Evolutionary conservation across 1,140 invertebrate genomes (phyloP), one percentile per base, ranked within the genome.

Genomic region (Ceratina calcarata): DNA sequence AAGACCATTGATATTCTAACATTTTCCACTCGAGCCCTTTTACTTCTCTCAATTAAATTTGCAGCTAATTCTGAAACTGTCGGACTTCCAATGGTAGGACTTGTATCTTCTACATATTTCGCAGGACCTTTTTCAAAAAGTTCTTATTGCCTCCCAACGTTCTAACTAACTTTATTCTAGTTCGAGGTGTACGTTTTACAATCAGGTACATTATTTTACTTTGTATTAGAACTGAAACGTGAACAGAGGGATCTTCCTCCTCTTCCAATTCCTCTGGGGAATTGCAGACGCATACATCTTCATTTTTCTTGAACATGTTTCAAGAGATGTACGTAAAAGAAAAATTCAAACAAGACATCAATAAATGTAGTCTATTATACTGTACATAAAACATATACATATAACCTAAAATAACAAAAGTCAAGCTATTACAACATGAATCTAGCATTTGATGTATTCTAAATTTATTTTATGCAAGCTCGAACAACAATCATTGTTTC

Each of bases 1-100:
- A 80, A 83, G 13, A 61, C 45, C 27, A 45, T 20, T 16, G 68
- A 83, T 6, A 86, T 32, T 57, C 45, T 60, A 18, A 65, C 49
- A 60, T 83, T 86, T 62, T 81, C 66, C 20, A 62, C 6, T 22
- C 15, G 8, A 37, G 69, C 18, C 53, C 16, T 72, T 12, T 6
- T 74, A 24, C 57, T 73, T 27, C 15, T 60, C 20, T 71, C 32
- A 10, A 49, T 0, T 22, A 58, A 22, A 37, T 0, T 0, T 3
- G 60, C 57, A 1, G 2, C 4, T 57, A 13, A 10, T 2, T 3
- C 0, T 20, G 18, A 45, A 45, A 37, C 3, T 45, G 69, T 22
- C 12, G 6, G 0, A 22, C n/a, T 22, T 1, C 0, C 2, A 3
- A 8, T 10, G 37, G 2, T 45, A 45, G 37, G 37, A 45, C 37